Conservation (phyloP, 92 coral and sea anemone genomes). For the Epizoanthus scotinus region DNA sequence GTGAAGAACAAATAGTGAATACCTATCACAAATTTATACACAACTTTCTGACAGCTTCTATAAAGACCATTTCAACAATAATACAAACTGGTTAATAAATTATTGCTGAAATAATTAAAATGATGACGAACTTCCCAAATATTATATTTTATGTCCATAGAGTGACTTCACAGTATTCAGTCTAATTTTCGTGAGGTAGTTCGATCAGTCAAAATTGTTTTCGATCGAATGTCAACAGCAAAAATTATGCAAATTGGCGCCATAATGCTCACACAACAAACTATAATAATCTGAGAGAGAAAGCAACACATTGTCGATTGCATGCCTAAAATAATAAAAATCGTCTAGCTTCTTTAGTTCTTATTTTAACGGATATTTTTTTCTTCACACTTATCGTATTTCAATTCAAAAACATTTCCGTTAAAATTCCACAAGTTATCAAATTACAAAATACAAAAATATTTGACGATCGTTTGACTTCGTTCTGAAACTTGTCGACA, state of each 20-base stretch:
- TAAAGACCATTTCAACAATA: not conserved
- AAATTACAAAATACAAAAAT: not conserved
- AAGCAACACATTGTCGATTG: not conserved
- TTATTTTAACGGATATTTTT: not conserved
- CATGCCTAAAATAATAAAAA: too few species aligned
- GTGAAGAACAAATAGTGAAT: not conserved
- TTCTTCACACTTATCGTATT: not conserved
- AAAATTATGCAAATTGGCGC: too few species aligned
- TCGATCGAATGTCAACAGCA: too few species aligned
- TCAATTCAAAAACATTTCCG: not conserved
- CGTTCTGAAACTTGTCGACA: not conserved
- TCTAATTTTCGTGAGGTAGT: too few species aligned
- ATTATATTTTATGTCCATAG: too few species aligned
- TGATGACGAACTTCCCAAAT: too few species aligned
- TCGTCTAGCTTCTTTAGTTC: not conserved
- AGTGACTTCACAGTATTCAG: too few species aligned
- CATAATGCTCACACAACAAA: not conserved
- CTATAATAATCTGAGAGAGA: not conserved
- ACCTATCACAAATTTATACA: too few species aligned
- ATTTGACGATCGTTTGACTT: not conserved
- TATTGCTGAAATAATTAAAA: not conserved
- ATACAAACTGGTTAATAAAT: not conserved
- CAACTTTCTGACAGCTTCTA: not conserved
- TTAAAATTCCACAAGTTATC: not conserved
- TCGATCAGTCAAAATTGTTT: too few species aligned